A percentile compares a stretch with the other conserved stretches of the same genome.
phyloP scores from a whole-genome alignment of 2,888 invertebrate genomes.

The Synanthedon myopaeformis region DNA sequence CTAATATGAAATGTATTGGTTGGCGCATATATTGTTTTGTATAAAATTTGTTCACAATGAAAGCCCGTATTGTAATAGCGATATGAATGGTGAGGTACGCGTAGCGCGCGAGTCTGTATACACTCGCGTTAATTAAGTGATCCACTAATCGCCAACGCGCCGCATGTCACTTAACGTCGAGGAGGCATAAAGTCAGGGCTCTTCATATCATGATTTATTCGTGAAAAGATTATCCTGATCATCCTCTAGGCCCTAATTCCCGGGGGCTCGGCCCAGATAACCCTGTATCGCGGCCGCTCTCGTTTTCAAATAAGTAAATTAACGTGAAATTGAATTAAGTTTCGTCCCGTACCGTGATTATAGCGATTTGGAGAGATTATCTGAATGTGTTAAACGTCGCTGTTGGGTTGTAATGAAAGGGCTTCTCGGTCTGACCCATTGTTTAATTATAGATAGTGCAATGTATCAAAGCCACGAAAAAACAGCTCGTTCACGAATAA shows the following conservation, averaged over 20 bases:
- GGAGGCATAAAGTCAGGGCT: constrained; percentile 3
- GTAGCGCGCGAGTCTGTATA: no score
- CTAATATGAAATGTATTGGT: constrained; percentile 8
- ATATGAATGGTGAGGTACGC: no score
- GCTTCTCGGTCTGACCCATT: constrained; percentile 41
- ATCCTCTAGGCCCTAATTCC: constrained; percentile 34
- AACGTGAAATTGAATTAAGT: constrained; percentile 63
- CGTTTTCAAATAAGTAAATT: constrained; percentile 63
- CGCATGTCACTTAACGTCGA: constrained; percentile 1
- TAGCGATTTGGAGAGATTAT: constrained; percentile 62
- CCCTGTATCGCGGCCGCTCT: constrained; percentile 38
- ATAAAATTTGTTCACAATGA: no score
- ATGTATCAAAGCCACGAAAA: constrained; percentile 25
- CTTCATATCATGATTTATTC: constrained; percentile 36
- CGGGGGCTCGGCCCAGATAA: constrained; percentile 35
- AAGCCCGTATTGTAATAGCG: no score
- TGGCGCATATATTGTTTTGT: no score
- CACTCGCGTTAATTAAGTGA: neutral
- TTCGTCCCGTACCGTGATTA: constrained; percentile 56
- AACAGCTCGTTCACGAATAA: no score
- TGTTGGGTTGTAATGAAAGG: constrained; percentile 49
- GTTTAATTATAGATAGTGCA: constrained; percentile 62
- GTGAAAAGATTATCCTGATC: constrained; percentile 51
- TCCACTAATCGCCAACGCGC: neutral
- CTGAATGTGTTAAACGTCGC: constrained; percentile 61